These are phyloP conservation scores for Ernsta delagoae DNA, from an alignment of 2,888 invertebrate species.

Conservation along the genomic window DNA sequence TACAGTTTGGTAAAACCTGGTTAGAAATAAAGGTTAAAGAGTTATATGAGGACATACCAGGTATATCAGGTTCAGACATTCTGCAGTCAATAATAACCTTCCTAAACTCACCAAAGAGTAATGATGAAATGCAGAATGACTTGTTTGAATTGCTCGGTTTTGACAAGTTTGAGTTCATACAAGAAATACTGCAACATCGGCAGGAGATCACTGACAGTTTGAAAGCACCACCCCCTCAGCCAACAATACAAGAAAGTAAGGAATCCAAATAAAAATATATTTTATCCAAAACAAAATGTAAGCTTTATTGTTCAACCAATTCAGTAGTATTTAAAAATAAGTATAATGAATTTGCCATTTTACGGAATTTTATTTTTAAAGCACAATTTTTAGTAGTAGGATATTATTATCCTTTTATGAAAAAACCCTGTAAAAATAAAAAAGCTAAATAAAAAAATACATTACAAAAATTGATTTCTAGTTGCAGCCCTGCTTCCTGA, in stretches of 20 bases:
- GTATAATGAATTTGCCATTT: no score
- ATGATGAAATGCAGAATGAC: conserved; percentile 91
- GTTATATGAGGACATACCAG: conserved; percentile 72
- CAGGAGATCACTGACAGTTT: conserved; percentile 79
- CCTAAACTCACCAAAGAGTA: conserved; percentile 85
- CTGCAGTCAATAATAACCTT: conserved; percentile 84
- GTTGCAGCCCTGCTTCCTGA: conserved; percentile 69
- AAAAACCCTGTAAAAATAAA: no score
- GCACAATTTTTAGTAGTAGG: no score
- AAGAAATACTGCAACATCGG: conserved; percentile 87
- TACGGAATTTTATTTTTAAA: no score
- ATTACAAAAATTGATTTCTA: conserved; percentile 37
- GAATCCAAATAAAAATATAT: conserved; percentile 22
- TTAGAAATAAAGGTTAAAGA: conserved; percentile 81
- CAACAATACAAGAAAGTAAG: conserved; percentile 69
- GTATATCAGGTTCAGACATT: conserved; percentile 85
- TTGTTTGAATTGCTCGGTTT: conserved; percentile 96
- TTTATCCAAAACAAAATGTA: no score
- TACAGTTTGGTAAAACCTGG: conserved; percentile 84
- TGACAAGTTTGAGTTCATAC: conserved; percentile 91
- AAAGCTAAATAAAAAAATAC: no score
- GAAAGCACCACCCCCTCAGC: conserved; percentile 55
- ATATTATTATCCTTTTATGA: no score
- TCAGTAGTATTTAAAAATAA: no score
- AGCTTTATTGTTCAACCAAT: no score